Evolutionary conservation across 1,140 invertebrate species (phyloP), one percentile per base, ranked within the genome.

Genomic region (Hylyphantes graminicola): DNA sequence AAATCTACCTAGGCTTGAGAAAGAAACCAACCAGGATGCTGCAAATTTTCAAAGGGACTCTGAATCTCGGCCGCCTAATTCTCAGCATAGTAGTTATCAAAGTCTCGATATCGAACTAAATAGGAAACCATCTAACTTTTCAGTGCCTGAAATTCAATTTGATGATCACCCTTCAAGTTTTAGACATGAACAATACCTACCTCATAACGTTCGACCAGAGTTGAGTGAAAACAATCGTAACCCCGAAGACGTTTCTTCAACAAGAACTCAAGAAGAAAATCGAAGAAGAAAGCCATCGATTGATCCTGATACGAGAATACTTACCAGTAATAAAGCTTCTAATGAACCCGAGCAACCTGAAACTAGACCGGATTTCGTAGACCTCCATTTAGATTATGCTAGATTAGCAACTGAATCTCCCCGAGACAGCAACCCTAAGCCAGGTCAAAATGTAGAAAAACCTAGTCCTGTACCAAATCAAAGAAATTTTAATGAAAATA

Each of bases 111-210:
- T 13, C 21, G 80, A 83, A 54, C 59, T 59, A 0, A 83, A 57
- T 53, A n/a, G 19, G 12, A 57, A 63, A 63, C 35, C 9, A 61
- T 17, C 17, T 35, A 83, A 83, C 50, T 50, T 64, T n/a, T 64
- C 70, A n/a, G 19, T 83, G 64, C 80, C 80, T 50, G 61, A 61
- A 48, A 54, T 83, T 57, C 70, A 74, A 21, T 83, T 83, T 57
- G 80, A 83, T 50, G 80, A 83, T 10, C 80, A 83, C 8, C 80
- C 72, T 55, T 81, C 68, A 7, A 65, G 35, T 80, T 55, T 19
- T 59, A 70, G 59, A n/a, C 17, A 21, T n/a, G 68, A 81, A 13
- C 64, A 64, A 51, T 55, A 21, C 19, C 59, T 65, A 54, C 76
- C 76, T 55, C 76, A 67, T 7, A 76, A 76, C 12, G 35, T 9